Evolutionary conservation across 2,888 invertebrate genomes (phyloP).

Genomic region (Scaptomyza flava): DNA sequence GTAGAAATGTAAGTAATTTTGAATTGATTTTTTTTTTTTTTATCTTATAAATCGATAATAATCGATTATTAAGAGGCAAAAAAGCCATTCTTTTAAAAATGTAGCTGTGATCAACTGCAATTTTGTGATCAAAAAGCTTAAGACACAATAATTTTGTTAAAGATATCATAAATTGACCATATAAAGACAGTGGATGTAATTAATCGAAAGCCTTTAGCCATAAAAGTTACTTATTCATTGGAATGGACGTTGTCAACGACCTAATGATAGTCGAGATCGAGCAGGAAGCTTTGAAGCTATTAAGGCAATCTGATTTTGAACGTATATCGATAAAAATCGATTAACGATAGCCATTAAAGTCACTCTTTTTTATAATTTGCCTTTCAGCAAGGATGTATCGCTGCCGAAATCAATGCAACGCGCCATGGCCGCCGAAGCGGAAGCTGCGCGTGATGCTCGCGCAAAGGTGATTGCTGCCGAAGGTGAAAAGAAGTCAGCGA

Average conservation of each 20-base stretch:
- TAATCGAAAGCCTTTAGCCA: too few species aligned
- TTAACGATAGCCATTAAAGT: background rate
- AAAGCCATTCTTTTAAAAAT: too few species aligned
- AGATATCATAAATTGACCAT: background rate
- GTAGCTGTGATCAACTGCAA: too few species aligned
- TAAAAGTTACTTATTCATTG: too few species aligned
- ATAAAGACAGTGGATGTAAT: background rate
- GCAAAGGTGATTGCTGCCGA: constrained; percentile 89
- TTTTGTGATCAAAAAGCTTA: too few species aligned
- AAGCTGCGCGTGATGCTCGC: constrained; percentile 90
- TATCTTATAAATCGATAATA: background rate
- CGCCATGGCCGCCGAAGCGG: constrained; percentile 93
- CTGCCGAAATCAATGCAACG: constrained; percentile 91
- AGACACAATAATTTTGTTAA: too few species aligned
- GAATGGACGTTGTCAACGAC: too few species aligned
- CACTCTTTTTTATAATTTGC: background rate
- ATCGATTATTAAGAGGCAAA: background rate
- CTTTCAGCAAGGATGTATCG: constrained; percentile 90
- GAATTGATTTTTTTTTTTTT: background rate
- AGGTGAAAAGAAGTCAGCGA: constrained; percentile 92
- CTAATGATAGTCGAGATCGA: too few species aligned
- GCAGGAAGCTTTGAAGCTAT: background rate
- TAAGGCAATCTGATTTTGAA: background rate
- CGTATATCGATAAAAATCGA: background rate
- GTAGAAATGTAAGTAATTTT: constrained; percentile 93